phyloP scores from a whole-genome alignment of 2,113 vertebrate genomes.

The Menura novaehollandiae region DNA sequence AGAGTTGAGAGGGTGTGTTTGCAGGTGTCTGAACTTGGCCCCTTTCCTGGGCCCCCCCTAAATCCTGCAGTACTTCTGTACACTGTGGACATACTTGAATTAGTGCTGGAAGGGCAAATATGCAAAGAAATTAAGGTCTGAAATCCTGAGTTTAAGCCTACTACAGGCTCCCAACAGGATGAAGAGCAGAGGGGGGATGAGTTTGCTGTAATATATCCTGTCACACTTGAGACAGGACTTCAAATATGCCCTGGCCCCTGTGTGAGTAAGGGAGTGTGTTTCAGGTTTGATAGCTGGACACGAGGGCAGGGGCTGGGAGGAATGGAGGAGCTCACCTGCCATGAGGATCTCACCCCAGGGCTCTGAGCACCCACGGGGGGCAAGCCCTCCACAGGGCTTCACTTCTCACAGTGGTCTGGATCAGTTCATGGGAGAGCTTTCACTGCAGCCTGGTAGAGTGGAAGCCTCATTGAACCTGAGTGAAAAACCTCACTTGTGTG shows the following conservation, averaged over 20 bases:
- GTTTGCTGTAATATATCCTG: background rate
- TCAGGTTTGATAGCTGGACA: background rate
- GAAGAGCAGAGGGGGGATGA: background rate
- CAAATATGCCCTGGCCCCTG: background rate
- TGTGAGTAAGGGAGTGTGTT: background rate
- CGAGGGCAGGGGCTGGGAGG: background rate
- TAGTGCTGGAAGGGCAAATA: background rate
- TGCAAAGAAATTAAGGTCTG: background rate
- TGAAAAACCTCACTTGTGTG: background rate
- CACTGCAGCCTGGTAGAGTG: background rate
- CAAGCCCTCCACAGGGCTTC: background rate
- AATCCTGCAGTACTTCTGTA: rapidly evolving
- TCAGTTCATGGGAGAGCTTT: background rate
- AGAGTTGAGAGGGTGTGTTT: background rate
- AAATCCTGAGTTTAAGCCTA: background rate
- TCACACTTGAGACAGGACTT: background rate
- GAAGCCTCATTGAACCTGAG: background rate
- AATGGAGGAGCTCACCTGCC: background rate
- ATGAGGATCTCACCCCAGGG: rapidly evolving
- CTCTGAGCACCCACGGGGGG: background rate
- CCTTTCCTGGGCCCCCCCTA: background rate
- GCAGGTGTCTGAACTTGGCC: background rate
- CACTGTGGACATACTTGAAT: background rate
- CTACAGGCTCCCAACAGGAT: background rate
- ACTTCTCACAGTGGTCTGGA: background rate